Base-by-base conservation (phyloP, 92 coral and sea anemone species). In the Epizoanthus ramosus region DNA sequence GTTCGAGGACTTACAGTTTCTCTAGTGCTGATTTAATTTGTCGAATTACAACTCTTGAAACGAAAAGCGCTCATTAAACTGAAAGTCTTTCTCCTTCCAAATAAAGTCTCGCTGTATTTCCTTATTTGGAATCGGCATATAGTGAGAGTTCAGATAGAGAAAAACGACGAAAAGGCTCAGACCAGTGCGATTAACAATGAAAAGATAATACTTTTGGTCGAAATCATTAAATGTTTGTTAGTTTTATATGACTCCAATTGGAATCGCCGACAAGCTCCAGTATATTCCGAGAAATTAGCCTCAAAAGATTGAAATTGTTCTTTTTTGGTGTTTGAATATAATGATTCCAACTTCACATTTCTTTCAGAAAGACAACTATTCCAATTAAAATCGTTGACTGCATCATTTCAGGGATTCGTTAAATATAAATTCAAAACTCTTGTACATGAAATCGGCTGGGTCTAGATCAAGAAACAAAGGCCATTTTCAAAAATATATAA, bases 11-110 rank as follows among this genome's bases (percentile, higher is more conserved):
- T 71, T 71, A 43, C 75, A 71, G 57, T 71, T 71, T 71, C 45
- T 71, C 75, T 71, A 41, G 75, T 71, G 75, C 75, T 2, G 75
- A 31, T 71, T 71, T 71, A n/a, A n/a, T n/a, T n/a, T n/a, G 43
- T 66, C 71, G 71, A 66, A 66, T 66, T 66, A 66, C 71, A 43
- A 39, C 57, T 68, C 41, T n/a, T n/a, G n/a, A n/a, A n/a, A n/a
- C n/a, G n/a, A n/a, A n/a, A n/a, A n/a, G n/a, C n/a, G n/a, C n/a
- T n/a, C n/a, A n/a, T n/a, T n/a, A n/a, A n/a, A n/a, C n/a, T n/a
- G n/a, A n/a, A n/a, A n/a, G n/a, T n/a, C n/a, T n/a, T n/a, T n/a
- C n/a, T n/a, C n/a, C n/a, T n/a, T n/a, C n/a, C n/a, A n/a, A n/a
- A n/a, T n/a, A n/a, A n/a, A n/a, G n/a, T n/a, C n/a, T n/a, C n/a